Evolutionary conservation across 2,797 vertebrate genomes (phyloP).

Genomic region (Gallinago nigripennis): DNA sequence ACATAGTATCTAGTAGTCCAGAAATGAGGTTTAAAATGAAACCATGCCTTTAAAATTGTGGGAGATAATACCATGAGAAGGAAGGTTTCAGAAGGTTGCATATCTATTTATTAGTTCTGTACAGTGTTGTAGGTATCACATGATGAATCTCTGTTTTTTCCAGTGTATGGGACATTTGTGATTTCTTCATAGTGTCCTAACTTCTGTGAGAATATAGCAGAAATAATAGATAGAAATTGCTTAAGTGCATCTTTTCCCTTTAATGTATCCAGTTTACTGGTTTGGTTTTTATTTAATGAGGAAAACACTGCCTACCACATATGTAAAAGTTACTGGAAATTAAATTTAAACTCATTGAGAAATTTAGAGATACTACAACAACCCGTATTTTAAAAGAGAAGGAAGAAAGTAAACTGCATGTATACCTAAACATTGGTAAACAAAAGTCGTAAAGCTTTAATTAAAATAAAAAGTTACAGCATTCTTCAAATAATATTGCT

Average conservation of each 20-base stretch:
- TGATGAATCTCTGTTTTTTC: neutral
- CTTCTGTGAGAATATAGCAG: neutral
- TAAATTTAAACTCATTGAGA: neutral
- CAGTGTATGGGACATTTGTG: neutral
- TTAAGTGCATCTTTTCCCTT: neutral
- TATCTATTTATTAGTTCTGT: neutral
- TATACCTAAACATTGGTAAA: neutral
- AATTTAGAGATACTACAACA: neutral
- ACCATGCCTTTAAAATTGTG: neutral
- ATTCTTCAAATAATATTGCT: neutral
- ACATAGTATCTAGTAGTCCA: neutral
- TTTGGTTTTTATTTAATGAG: neutral
- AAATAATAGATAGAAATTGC: neutral
- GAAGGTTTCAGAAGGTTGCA: neutral
- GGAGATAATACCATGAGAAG: neutral
- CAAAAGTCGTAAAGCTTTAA: neutral
- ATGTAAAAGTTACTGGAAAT: neutral
- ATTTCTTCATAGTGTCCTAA: neutral
- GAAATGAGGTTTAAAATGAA: neutral
- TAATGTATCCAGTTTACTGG: neutral
- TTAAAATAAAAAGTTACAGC: neutral
- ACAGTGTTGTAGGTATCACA: neutral
- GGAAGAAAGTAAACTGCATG: neutral
- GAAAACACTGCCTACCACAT: neutral
- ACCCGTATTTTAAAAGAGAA: neutral